Base-by-base conservation (phyloP, 2,888 invertebrate genomes). In the Andrena hattorfiana region DNA sequence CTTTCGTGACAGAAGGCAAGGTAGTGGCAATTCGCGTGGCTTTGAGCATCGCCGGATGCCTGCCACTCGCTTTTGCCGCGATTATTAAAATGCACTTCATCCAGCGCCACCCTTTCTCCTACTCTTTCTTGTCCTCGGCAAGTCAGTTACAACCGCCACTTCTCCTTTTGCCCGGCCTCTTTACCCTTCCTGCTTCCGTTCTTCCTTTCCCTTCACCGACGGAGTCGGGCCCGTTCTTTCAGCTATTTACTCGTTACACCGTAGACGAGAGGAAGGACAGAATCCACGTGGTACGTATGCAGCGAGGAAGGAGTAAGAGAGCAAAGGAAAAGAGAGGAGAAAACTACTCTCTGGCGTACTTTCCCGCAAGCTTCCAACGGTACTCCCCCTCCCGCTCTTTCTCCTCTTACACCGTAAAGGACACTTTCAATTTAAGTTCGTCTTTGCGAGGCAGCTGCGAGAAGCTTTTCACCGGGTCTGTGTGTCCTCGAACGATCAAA, bases 371-470 rank as follows among this genome's bases (percentile, higher is more conserved):
- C 49, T 62, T 69, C 51, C 62, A 56, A 20, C 20, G 54, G 23
- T 7, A 23, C 62, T 28, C 26, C 13, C 16, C 66, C 63, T 16
- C 30, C 48, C 80, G 16, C 13, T 16, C 69, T 62, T 66, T 51
- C 62, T 26, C 63, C 83, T 69, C 64, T 83, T 85, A 88, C 83
- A 87, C 88, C 87, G 86, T 88, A 86, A 88, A 89, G 86, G 90
- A 91, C 90, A 91, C 89, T 91, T 92, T 91, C 91, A 89, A 92
- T 92, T 90, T 90, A 91, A 91, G 87, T 90, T 90, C 86, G 85
- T 67, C 79, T 77, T 80, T 63, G 77, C 67, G 67, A 66, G 78
- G 73, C 70, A 77, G 62, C 51, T 71, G 42, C 63, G 70, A 49
- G 56, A 2, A 56, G 76, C 86, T 88, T 89, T 89, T 81, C 85